Evolutionary conservation across 2,113 vertebrate genomes (phyloP), one percentile per base, ranked within the genome.

Genomic region (Aviceda subcristata): DNA sequence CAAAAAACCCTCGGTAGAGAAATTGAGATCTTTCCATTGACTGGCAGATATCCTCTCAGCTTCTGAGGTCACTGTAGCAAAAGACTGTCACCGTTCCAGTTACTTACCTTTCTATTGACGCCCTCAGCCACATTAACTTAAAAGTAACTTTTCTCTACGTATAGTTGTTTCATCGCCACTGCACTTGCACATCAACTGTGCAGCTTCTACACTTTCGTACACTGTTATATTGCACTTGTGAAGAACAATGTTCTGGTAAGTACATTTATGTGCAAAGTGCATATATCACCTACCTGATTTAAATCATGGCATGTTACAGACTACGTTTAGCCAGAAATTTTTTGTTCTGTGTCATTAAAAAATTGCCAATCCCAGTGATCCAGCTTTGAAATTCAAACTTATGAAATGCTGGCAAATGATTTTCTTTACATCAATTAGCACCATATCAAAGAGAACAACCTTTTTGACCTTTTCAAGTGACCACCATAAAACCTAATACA

Each of bases 81-180:
- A 59, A 62, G 5, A 32, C 15, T 63, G 27, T 17, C 51, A 16
- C 3, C 56, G 20, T 57, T 74, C 15, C 43, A 20, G 13, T 57
- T 59, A 10, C 5, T 66, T 83, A 88, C n/a, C 27, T 77, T 89
- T 56, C 46, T 50, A 2, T 32, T 55, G 19, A 57, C 8, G 50
- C 2, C 5, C 7, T 29, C 39, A 86, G 27, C 5, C 22, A 36
- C 14, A n/a, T 56, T 69, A 71, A 63, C 4, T 45, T 30, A 39
- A 53, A 38, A 45, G 8, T 57, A 86, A 53, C 39, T 69, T 86
- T 32, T 66, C 14, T 86, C 43, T 86, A 0, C 10, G 34, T n/a
- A 26, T n/a, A 72, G 3, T 5, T 72, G 8, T 6, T 75, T 68
- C 30, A 20, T 26, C 2, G 0, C 9, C 26, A 38, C 2, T 2